A percentile compares a stretch with the other conserved stretches of the same genome.
These are phyloP conservation scores for Crax fasciolata DNA, from an alignment of 2,797 vertebrate species.

Conservation along the genomic window DNA sequence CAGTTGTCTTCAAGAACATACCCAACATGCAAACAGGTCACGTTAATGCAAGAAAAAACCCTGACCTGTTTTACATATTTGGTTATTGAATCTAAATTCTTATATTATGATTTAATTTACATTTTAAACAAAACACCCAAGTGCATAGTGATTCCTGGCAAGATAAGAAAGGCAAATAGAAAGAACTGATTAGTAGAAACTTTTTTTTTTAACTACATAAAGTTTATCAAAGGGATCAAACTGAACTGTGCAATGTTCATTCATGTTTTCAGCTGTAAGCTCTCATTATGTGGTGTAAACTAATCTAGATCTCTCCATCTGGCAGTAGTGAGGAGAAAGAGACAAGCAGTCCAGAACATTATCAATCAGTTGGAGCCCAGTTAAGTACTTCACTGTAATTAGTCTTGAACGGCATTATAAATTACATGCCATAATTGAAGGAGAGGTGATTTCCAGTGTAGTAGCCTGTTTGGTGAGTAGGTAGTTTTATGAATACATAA, in stretches of 20 bases:
- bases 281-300: neutral
- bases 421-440: neutral
- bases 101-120: neutral
- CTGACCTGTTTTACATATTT: neutral
- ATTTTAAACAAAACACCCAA: conserved; percentile 32
- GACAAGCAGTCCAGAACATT: conserved; percentile 43
- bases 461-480: conserved; percentile 35
- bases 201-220: neutral
- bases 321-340: conserved; percentile 26
- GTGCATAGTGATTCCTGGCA: neutral
- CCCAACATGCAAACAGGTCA: neutral
- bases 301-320: conserved; percentile 42
- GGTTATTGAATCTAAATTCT: conserved; percentile 13
- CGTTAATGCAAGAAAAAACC: neutral
- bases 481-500: conserved; percentile 46
- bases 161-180: neutral
- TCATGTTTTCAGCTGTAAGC: neutral
- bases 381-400: conserved; percentile 59
- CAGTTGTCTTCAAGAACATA: neutral
- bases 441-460: conserved; percentile 13
- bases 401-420: conserved; percentile 64
- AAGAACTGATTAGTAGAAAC: neutral
- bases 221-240: conserved; percentile 20
- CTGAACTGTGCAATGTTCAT: neutral
- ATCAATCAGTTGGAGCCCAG: conserved; percentile 24